Evolutionary conservation across 2,113 vertebrate genomes (phyloP), one percentile per base, ranked within the genome.

Genomic region (Lanius ludovicianus): DNA sequence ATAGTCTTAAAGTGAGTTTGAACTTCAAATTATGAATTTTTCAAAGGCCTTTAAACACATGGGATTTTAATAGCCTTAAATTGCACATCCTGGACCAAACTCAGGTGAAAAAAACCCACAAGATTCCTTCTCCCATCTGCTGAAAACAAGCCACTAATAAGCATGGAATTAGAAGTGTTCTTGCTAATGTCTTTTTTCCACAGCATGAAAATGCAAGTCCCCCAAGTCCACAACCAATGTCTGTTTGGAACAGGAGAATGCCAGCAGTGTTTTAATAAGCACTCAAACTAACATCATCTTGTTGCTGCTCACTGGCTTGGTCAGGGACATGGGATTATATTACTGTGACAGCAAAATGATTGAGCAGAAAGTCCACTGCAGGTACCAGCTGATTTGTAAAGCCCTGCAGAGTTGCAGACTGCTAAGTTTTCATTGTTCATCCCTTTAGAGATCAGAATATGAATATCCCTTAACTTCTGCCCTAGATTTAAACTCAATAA

Each of bases 281-380:
- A 68, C 65, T 82, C 23, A 0, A 79, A 62, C 69, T 15, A 84
- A 14, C 23, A 89, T 47, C 37, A 83, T 39, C 47, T 24, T 52
- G 68, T 31, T 60, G 47, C 64, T 81, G 44, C n/a, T 50, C 73
- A 41, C 3, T 70, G 68, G n/a, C 41, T 49, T 55, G 21, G 44
- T 22, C 16, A 5, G 77, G 62, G 74, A 76, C 17, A 5, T 52
- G 70, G 69, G 37, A 92, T 75, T 79, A 33, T 16, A 46, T 21
- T 47, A 39, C 14, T 49, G n/a, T 55, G 63, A 96, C 87, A 95
- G 73, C 42, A 84, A 95, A 93, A 64, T 25, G 62, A 96, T 46
- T 1, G 49, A 93, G 46, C 33, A 82, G 65, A 11, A 71, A 87
- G 73, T 39, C 47, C 49, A 44, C 8, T 69, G 42, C 78, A 89